Evolutionary conservation across 2,888 invertebrate genomes (phyloP), one percentile per base, ranked within the genome.

Genomic region (Tipula vernalis): DNA sequence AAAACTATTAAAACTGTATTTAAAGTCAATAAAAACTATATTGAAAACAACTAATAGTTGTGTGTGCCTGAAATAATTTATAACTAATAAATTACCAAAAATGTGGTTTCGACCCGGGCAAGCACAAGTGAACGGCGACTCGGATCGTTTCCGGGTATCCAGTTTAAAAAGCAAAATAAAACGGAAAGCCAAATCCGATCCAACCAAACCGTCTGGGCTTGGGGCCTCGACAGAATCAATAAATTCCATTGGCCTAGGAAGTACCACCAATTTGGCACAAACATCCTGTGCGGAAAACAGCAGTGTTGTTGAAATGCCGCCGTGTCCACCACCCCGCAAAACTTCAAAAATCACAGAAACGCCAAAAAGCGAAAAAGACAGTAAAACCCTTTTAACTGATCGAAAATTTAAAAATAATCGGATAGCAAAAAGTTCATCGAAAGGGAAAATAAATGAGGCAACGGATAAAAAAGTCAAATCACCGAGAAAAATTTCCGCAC

Each of bases 371-470:
- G 36, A 36, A 57, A 86, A 57, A 15, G 71, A 86, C 36, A 90
- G 90, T 88, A 90, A 90, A 87, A 89, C 90, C 28, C 87, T 91
- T 13, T 88, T 90, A 41, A 90, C 90, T 44, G 91, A 91, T 89
- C 90, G 90, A 1, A 91, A 91, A 87, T 91, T 89, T 83, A 90
- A 90, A 87, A 90, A 90, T 83, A 91, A 90, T 89, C 90, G 91
- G 47, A 89, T 91, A 42, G 90, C 90, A 88, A 91, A 91, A 88
- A 90, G 90, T 87, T 90, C 90, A 10, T 91, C 91, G 0, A 91
- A 91, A 87, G 89, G 89, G 5, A 91, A 91, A 89, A 88, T 91
- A 44, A 87, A 86, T 51, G 90, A 89, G 86, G 8, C 28, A 10
- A 87, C 90, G 12, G 90, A 90, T 36, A 89, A 90, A 83, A 90